Conservation (phyloP, 2,113 vertebrate species). For the Limnothrissa miodon region DNA sequence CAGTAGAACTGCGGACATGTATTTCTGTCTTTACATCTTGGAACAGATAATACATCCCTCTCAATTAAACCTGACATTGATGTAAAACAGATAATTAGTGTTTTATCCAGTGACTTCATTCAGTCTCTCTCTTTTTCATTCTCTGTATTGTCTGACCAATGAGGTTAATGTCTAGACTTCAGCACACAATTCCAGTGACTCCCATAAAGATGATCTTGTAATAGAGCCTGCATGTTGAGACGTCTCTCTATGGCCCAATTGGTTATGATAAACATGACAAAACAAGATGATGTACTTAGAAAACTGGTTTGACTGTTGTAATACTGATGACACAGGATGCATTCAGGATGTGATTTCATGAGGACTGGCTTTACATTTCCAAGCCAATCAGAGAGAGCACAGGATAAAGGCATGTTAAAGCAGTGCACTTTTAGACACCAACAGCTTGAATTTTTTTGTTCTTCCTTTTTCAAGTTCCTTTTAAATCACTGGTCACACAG, state of each 20-base stretch:
- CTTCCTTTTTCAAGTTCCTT: no score
- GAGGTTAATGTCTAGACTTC: not conserved
- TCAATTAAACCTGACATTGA: not conserved
- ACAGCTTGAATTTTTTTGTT: not conserved
- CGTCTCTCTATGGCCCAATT: not conserved
- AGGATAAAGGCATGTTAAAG: not conserved
- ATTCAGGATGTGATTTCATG: not conserved
- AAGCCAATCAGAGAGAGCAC: not conserved
- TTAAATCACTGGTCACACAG: not conserved
- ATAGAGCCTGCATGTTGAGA: slow-evolving; percentile 11
- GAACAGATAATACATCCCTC: not conserved
- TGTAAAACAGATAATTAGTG: not conserved
- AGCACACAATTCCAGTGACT: not conserved
- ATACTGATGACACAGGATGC: not conserved
- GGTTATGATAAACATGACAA: not conserved
- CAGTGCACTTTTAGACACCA: no score
- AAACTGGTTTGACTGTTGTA: not conserved
- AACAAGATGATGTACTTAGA: not conserved
- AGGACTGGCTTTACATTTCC: not conserved
- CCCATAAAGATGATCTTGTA: not conserved
- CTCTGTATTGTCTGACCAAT: not conserved
- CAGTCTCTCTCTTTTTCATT: no score
- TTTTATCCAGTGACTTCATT: not conserved
- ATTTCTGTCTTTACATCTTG: not conserved
- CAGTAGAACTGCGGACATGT: not conserved